A percentile compares a stretch with the other conserved stretches of the same genome.
These are phyloP conservation scores for Sceloporus undulatus DNA, from an alignment of 2,113 vertebrate genomes.

Conservation along the genomic window DNA sequence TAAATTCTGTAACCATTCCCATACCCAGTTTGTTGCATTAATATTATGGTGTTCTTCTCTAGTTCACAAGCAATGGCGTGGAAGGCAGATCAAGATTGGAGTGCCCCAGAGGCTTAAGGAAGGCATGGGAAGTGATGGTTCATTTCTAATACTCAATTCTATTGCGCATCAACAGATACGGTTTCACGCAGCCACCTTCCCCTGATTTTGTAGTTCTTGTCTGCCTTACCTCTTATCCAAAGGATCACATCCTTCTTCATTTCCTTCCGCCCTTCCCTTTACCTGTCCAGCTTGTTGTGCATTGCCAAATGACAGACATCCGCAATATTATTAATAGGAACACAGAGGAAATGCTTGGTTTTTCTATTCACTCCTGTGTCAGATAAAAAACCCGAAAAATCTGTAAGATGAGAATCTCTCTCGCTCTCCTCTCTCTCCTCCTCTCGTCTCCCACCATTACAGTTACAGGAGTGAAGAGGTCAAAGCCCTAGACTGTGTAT, in stretches of 20 bases:
- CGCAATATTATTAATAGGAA: background rate
- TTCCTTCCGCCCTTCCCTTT: background rate
- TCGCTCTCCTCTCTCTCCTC: too few relatives aligned
- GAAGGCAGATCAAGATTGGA: too few relatives aligned
- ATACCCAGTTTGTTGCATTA: background rate
- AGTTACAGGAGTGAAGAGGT: too few relatives aligned
- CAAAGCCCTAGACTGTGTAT: too few relatives aligned
- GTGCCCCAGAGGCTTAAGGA: too few relatives aligned
- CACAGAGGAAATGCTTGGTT: background rate
- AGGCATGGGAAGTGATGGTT: background rate
- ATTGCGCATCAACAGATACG: background rate
- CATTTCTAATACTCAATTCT: background rate
- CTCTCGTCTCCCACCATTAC: too few relatives aligned
- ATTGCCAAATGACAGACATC: background rate
- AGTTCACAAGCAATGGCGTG: background rate
- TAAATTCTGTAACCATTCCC: too few relatives aligned
- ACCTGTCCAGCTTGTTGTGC: background rate
- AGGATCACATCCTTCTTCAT: background rate
- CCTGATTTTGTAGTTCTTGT: background rate
- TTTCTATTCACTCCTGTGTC: background rate
- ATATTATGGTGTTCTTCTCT: background rate
- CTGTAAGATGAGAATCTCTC: too few relatives aligned
- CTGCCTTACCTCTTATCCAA: background rate
- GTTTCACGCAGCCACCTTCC: background rate
- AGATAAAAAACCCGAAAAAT: background rate